Conservation (phyloP, 2,888 invertebrate genomes). For the Trissoscelio sp. region DNA sequence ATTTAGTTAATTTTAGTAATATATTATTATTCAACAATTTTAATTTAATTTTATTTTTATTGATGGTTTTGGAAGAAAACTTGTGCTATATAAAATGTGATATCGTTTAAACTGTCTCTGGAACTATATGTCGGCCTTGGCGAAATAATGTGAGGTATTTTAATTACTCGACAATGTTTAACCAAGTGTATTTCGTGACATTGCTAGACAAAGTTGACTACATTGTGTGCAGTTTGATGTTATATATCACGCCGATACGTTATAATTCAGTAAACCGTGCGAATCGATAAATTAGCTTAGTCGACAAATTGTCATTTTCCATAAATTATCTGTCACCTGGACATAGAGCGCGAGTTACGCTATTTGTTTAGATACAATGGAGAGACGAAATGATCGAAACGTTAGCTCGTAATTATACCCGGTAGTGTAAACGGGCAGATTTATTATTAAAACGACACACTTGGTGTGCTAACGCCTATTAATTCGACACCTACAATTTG, state of each 20-base stretch:
- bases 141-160: slow-evolving; percentile 23
- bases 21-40: no score
- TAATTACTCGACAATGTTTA: slow-evolving; percentile 30
- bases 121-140: background rate
- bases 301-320: slow-evolving; percentile 67
- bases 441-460: slow-evolving; percentile 25
- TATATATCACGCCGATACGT: slow-evolving; percentile 54
- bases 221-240: slow-evolving; percentile 27
- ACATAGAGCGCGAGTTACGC: slow-evolving; percentile 10
- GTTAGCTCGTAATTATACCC: slow-evolving; percentile 14
- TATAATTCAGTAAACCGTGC: slow-evolving; percentile 47
- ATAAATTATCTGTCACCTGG: slow-evolving; percentile 52
- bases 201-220: slow-evolving; percentile 30
- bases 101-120: background rate
- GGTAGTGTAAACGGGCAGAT: slow-evolving; percentile 22
- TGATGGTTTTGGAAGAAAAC: no score
- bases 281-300: slow-evolving; percentile 57
- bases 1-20: no score
- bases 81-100: no score
- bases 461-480: slow-evolving; percentile 1
- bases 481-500: slow-evolving; percentile 11
- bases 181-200: slow-evolving; percentile 36
- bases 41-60: no score
- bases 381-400: slow-evolving; percentile 30
- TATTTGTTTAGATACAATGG: slow-evolving; percentile 47